phyloP scores from a whole-genome alignment of 2,113 vertebrate genomes.

The Oryzias javanicus region DNA sequence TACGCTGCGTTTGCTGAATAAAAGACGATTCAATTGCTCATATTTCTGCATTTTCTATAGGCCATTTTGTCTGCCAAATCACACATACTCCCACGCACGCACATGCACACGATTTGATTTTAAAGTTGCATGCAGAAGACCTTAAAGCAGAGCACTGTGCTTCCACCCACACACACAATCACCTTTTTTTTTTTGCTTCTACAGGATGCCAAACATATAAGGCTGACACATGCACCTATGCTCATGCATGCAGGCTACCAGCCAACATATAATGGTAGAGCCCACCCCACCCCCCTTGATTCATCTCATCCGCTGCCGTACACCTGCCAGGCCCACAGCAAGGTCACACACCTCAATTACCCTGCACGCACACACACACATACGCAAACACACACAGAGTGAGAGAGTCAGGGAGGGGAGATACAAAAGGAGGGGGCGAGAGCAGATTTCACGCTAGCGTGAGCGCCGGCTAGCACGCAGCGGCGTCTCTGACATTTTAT shows the following conservation, averaged over 20 bases:
- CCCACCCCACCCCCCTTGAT: constrained; percentile 32
- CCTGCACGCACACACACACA: constrained; percentile 31
- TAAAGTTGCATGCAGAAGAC: constrained; percentile 26
- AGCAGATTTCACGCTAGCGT: constrained; percentile 70
- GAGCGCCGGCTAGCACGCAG: constrained; percentile 65
- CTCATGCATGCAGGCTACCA: constrained; percentile 30
- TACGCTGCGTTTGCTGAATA: not conserved
- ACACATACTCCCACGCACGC: constrained; percentile 25
- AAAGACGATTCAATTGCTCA: not conserved
- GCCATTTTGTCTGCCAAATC: constrained; percentile 16
- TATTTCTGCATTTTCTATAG: constrained; percentile 14
- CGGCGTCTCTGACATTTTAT: constrained; percentile 72
- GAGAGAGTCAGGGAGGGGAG: constrained; percentile 43
- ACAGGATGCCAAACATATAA: constrained; percentile 32
- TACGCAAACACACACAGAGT: constrained; percentile 36
- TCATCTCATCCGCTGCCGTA: constrained; percentile 45
- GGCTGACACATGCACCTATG: constrained; percentile 46
- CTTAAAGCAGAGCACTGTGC: constrained; percentile 28
- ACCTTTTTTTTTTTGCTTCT: constrained; percentile 29
- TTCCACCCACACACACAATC: constrained; percentile 29
- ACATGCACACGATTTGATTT: constrained; percentile 36
- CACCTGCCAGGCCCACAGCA: constrained; percentile 74
- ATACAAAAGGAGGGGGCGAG: constrained; percentile 53
- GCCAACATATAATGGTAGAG: constrained; percentile 31
- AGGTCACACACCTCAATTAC: constrained; percentile 75